These are phyloP conservation scores for Stenotaenia linearis DNA, from an alignment of 2,888 invertebrate species.

Conservation along the genomic window DNA sequence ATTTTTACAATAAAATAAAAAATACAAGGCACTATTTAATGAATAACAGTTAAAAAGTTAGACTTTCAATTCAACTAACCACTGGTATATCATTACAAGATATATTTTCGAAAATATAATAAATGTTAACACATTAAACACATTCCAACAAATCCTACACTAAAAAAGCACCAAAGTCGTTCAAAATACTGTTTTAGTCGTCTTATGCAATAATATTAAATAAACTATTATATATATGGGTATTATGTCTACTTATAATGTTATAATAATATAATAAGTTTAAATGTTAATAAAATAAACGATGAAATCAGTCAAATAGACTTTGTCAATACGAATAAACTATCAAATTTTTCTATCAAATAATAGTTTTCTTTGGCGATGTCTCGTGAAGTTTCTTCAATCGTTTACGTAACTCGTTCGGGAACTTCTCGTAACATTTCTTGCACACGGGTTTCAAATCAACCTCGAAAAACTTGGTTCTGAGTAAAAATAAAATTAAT, in stretches of 20 bases:
- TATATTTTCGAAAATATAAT: too few relatives aligned
- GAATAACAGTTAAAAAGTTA: background rate
- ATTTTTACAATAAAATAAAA: background rate
- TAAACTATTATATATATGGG: background rate
- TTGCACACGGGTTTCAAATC: slow-evolving; percentile 98
- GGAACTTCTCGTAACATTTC: slow-evolving; percentile 96
- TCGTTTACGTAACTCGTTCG: slow-evolving; percentile 83
- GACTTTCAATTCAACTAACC: background rate
- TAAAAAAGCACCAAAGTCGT: background rate
- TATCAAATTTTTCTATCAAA: slow-evolving; percentile 9
- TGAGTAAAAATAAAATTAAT: slow-evolving; percentile 32
- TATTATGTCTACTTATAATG: background rate
- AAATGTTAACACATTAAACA: background rate
- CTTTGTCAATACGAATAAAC: background rate
- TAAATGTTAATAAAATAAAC: background rate
- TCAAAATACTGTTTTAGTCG: background rate
- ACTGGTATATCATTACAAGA: background rate
- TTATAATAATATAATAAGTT: background rate
- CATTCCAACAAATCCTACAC: background rate
- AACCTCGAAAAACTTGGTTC: slow-evolving; percentile 95
- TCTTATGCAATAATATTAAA: background rate
- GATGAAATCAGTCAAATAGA: background rate
- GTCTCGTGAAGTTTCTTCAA: slow-evolving; percentile 66
- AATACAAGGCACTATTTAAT: slow-evolving; percentile 14
- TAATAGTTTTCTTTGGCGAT: slow-evolving; percentile 35